Base-by-base conservation (phyloP, 2,797 vertebrate species). In the Cirrhinus mrigala region DNA sequence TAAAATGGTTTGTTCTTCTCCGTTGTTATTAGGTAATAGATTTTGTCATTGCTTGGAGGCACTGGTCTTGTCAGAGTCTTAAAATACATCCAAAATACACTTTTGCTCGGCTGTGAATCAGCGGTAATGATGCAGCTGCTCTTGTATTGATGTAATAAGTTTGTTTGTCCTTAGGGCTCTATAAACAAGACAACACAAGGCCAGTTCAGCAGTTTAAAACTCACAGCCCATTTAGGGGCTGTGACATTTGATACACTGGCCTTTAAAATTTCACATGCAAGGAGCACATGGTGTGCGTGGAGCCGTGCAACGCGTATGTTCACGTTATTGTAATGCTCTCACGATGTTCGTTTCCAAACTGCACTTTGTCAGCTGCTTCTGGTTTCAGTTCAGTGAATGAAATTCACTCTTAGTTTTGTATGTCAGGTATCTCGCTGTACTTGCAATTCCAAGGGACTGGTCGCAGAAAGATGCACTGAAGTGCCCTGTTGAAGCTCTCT, bases 391-490 rank as follows among this genome's bases (percentile, higher is more conserved):
- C n/a, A 73, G 15, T 46, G 16, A 48, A 44, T 71, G 2, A 22
- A 73, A 18, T 62, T 60, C 15, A 27, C 6, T 46, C 12, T 71
- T 46, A 48, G 66, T 58, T 46, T 69, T 54, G 71, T 68, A 50
- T 37, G 46, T 69, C 22, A 69, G 79, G 20, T 84, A 48, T 82
- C 69, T 87, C 48, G 6, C 70, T 80, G 79, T 37, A 44, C 79
- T 88, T 88, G 80, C 76, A 29, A 78, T 85, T 89, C 82, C 80
- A 78, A 85, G 44, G 76, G 74, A 83, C 76, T 85, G 84, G 84
- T 87, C 84, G 79, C 76, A 87, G 58, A 87, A 88, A 89, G 88
- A 89, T 88, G 76, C 64, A 84, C 88, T 86, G 81, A 85, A 89
- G 90, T 81, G 85, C 74, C 85, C 85, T 85, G 85, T 86, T 89